Percentiles rank a stretch among this genome's conserved stretches.
phyloP scores from a whole-genome alignment of 2,888 invertebrate species.

The Tridacna gigas region DNA sequence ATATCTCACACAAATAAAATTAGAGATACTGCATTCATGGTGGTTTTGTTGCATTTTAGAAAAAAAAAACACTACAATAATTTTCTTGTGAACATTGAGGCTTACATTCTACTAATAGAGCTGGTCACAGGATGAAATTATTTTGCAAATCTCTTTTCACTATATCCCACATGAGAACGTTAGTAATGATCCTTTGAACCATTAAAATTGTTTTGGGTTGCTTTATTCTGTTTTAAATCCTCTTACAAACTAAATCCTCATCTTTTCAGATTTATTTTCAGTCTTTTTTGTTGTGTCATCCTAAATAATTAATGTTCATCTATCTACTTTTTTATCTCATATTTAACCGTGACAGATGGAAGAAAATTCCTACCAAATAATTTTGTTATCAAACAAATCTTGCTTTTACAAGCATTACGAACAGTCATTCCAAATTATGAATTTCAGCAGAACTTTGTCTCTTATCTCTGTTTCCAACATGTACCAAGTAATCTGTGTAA shows the following conservation, averaged over 20 bases:
- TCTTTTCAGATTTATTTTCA: conserved; percentile 21
- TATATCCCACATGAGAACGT: too few species aligned
- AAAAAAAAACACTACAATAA: too few species aligned
- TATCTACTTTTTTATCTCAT: neutral
- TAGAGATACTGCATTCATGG: too few species aligned
- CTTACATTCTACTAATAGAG: too few species aligned
- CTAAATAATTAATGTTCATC: conserved; percentile 25
- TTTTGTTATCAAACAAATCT: conserved; percentile 1
- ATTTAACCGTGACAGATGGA: neutral
- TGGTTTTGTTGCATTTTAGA: too few species aligned
- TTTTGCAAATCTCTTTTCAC: too few species aligned
- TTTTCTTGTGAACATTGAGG: too few species aligned
- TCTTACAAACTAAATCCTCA: conserved; percentile 55
- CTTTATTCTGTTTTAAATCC: conserved; percentile 38
- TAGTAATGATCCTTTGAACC: conserved; percentile 9
- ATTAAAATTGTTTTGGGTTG: conserved; percentile 19
- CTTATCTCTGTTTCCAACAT: conserved; percentile 11
- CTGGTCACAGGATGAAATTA: too few species aligned
- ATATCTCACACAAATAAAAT: too few species aligned
- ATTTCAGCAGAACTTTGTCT: conserved; percentile 4
- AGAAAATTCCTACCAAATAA: neutral
- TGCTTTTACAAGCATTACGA: neutral
- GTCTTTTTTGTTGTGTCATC: conserved; percentile 23
- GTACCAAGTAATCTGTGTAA: conserved; percentile 24
- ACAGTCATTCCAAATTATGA: conserved; percentile 8